Evolutionary conservation across 2,113 vertebrate genomes (phyloP), one percentile per base, ranked within the genome.

Genomic region (Crypturellus undulatus): DNA sequence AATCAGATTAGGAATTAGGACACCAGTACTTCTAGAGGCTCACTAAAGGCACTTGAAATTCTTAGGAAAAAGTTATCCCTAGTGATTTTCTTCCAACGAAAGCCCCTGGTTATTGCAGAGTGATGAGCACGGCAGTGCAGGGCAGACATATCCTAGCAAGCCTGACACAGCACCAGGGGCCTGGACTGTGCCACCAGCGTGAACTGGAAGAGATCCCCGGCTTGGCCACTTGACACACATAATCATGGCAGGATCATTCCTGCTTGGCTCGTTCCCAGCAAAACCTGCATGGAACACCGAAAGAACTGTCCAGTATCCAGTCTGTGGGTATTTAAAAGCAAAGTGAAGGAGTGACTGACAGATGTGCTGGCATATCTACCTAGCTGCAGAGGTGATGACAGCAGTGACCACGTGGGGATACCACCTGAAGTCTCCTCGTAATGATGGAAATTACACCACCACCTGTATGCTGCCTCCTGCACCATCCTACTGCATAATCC

Each of bases 191-290:
- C 67, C 42, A 13, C 58, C 51, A 67, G 25, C 12, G 24, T 34
- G 68, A 95, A 79, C 15, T 43, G n/a, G 56, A 63, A 28, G 2
- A 40, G 70, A 81, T 18, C 72, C 58, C 38, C 4, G 51, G 2
- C 56, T 64, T 0, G 0, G 60, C 62, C 78, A 34, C 9, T 21
- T 77, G 63, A 77, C 15, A 12, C 8, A 5, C 0, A 3, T n/a
- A 54, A 45, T 89, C 26, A 32, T 16, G 40, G 42, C 79, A 91
- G 45, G 34, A 17, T 51, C 78, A 17, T 49, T 80, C 20, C 76
- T 1, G 0, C 75, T 75, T 64, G 71, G 38, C 32, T 77, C 22
- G 36, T 7, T 89, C 59, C 64, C 75, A 62, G 36, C 30, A 64
- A 90, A 87, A 77, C 32, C 22, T 87, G 20, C 11, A 60, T 68